Base-by-base conservation (phyloP, 1,140 invertebrate genomes). In the Euwallacea fornicatus region DNA sequence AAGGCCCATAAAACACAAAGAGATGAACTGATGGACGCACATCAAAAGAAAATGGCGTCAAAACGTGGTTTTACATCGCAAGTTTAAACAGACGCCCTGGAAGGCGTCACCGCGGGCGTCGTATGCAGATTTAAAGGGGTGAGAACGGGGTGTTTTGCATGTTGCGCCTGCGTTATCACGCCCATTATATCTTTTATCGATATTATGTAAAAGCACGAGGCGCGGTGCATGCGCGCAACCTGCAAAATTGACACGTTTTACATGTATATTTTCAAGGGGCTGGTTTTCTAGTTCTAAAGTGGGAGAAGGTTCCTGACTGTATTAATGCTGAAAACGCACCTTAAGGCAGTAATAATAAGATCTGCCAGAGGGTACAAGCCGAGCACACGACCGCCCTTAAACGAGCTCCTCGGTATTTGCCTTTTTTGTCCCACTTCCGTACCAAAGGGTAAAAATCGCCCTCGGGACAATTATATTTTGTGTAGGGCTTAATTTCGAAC, bases 261-360 rank as follows among this genome's bases (percentile, higher is more conserved):
- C 76, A 78, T 78, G 75, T 77, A 78, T 76, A 78, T 78, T 78
- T 78, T 78, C 77, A 77, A 77, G 76, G 76, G 68, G 44, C n/a
- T 15, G 13, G 46, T 58, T 58, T 58, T 7, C 15, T 33, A 4
- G 21, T 33, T 33, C 21, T 33, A 33, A 33, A 33, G 21, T 2
- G 21, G 21, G 21, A 33, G 21, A 9, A 53, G 21, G 21, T 33
- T 33, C 21, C 1, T 33, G 21, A 33, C 1, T 33, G 21, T 33
- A 33, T 33, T 33, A 33, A 33, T 33, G 21, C 21, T 33, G 21
- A 33, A 33, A 33, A 33, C 21, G 21, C 21, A 33, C 21, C 21
- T 33, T 33, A 33, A 33, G 21, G 21, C 21, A 33, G 9, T 13
- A 56, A 16, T 13, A 21, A 56, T 50, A 11, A 50, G 46, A 50